Base-by-base conservation (phyloP, 2,113 vertebrate genomes). In the Nycticryphes semicollaris region DNA sequence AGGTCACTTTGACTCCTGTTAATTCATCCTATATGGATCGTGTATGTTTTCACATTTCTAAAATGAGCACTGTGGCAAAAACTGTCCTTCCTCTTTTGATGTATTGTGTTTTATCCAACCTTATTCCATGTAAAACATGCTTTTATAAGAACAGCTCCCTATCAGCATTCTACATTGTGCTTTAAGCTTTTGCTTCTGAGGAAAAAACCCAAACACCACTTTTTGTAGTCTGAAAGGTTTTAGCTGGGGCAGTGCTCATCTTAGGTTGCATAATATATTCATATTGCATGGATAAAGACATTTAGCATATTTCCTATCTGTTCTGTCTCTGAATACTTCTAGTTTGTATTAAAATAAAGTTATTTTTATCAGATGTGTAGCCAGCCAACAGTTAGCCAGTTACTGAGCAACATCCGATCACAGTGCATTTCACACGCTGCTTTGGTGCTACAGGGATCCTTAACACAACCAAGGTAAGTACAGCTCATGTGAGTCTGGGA, bases 381-480 rank as follows among this genome's bases (percentile, higher is more conserved):
- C 98, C 99, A 99, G 98, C 99, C 99, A 79, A 98, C 98, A 92
- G 99, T 99, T 88, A 99, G 99, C 98, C 99, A 99, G 98, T 98
- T 99, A 96, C 99, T 99, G 98, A 99, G 99, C 98, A 99, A 99
- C 98, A 98, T 99, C 98, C 98, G 99, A 91, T 99, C 99, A 16
- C 99, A 99, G 98, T 99, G 99, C 98, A 99, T 99, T 96, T 99
- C 99, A 73, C 99, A 99, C 9, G 98, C 99, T 81, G 99, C 99
- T 66, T 97, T 99, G 94, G 99, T 99, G 85, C 98, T 99, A 9
- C 99, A 99, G 94, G 99, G 99, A 54, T 97, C 99, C 84, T 97
- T 99, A 53, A 99, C 99, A 11, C 99, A 99, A 66, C 99, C 99
- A 74, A 99, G 99, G 99, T 99, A 97, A 98, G 95, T 84, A 24